Evolutionary conservation across 2,113 vertebrate genomes (phyloP), one percentile per base, ranked within the genome.

Genomic region (Eulemur rufifrons): DNA sequence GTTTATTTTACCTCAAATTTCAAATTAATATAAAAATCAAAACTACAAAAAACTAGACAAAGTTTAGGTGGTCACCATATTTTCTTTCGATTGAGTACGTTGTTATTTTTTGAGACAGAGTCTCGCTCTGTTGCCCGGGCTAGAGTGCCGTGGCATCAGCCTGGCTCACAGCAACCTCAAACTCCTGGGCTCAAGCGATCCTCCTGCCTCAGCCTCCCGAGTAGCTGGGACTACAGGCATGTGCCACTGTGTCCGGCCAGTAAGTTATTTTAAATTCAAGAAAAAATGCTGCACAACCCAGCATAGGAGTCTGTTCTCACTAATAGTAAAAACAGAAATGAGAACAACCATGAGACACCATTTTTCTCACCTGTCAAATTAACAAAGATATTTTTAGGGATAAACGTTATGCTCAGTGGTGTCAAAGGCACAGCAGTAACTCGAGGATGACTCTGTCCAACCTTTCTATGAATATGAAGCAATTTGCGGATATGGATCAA

Each of bases 401-500:
- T 29, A 9, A 21, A 64, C 56, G 66, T n/a, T 11, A 4, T 6
- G 3, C 42, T 50, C 52, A 4, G 0, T 11, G 0, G 12, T 11
- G 39, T 56, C 21, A 25, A 34, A 59, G 34, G 13, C 3, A 23
- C 71, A 42, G 13, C 0, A 2, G 32, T 5, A 32, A 42, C n/a
- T 15, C 13, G 1, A 10, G 54, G 85, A 25, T 5, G 32, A 8
- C 6, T n/a, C 3, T 17, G n/a, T 5, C 0, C 4, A 3, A 10
- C 0, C 10, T 54, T 64, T 17, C 32, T 15, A 66, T 20, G 18
- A 14, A 2, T 0, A 18, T 1, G 4, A 1, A 8, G 13, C 5
- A 1, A 2, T 18, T 74, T 21, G 23, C 18, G 1, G 4, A 20
- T 1, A 37, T 0, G 3, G 9, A 10, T 27, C 3, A 2, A 52